Conservation (phyloP, 2,113 vertebrate genomes). For the Pterocles orientalis region DNA sequence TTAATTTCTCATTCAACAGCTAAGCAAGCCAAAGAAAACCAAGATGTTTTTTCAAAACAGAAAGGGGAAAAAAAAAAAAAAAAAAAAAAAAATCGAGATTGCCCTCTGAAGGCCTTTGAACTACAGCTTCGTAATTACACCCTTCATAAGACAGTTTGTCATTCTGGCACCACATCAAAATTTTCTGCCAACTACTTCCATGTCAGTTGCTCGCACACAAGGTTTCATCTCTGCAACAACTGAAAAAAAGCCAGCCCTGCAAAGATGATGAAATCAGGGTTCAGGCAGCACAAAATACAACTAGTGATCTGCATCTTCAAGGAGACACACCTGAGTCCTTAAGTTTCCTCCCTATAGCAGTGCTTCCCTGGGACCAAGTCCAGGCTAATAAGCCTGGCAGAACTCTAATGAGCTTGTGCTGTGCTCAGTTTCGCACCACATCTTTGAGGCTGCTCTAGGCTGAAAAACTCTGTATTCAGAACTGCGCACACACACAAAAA, state of each 20-base stretch:
- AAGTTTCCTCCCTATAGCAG: background rate
- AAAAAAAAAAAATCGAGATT: background rate
- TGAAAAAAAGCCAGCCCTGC: background rate
- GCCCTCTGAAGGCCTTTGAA: background rate
- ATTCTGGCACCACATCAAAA: background rate
- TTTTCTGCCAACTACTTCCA: background rate
- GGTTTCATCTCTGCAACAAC: background rate
- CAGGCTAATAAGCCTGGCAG: rapidly evolving
- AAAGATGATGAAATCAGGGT: background rate
- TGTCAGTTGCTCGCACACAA: background rate
- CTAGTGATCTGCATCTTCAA: background rate
- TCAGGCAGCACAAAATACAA: background rate
- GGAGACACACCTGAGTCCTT: background rate
- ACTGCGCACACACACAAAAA: background rate
- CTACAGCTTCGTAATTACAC: background rate
- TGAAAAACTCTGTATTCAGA: background rate
- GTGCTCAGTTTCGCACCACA: background rate
- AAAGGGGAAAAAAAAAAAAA: background rate
- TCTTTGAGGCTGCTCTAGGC: background rate
- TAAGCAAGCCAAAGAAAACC: background rate
- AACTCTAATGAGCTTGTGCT: background rate
- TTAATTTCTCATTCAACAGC: background rate
- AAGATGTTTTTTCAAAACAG: background rate
- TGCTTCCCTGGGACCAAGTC: background rate
- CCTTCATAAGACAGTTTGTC: background rate